A percentile compares a stretch with the other conserved stretches of the same genome.
phyloP scores from a whole-genome alignment of 2,888 invertebrate genomes.

The Mythimna vitellina region DNA sequence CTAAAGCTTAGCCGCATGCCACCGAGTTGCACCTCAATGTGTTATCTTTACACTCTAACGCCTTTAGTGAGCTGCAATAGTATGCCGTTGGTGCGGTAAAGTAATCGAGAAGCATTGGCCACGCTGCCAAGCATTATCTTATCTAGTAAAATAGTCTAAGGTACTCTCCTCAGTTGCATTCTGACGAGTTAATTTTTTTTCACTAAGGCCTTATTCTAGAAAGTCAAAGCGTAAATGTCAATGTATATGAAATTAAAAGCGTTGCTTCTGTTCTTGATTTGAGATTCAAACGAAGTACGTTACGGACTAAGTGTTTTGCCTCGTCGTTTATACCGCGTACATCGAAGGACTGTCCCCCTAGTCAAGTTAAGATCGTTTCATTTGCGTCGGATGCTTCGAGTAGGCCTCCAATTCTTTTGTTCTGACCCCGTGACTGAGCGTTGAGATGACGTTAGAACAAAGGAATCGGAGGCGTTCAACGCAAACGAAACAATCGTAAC shows the following conservation, averaged over 20 bases:
- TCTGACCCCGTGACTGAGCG: too few species aligned
- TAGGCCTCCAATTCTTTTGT: too few species aligned
- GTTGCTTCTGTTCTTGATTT: background rate
- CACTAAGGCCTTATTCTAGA: background rate
- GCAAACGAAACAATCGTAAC: too few species aligned
- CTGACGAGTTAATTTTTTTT: background rate
- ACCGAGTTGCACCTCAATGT: constrained; percentile 31
- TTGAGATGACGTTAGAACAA: too few species aligned
- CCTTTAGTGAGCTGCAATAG: constrained; percentile 35
- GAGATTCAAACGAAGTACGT: background rate
- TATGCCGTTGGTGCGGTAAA: constrained; percentile 39
- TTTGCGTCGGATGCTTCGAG: too few species aligned
- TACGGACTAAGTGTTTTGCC: background rate
- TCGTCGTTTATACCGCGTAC: too few species aligned
- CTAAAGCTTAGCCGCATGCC: constrained; percentile 27
- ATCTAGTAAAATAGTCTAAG: constrained; percentile 9
- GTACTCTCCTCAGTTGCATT: constrained; percentile 7
- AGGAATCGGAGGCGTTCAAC: too few species aligned
- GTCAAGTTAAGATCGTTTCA: too few species aligned
- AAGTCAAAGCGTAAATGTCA: background rate
- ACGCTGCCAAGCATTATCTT: constrained; percentile 40
- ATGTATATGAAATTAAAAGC: background rate
- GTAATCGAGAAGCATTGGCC: constrained; percentile 49
- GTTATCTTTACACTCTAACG: constrained; percentile 34
- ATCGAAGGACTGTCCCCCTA: too few species aligned